These are phyloP conservation scores for Merluccius polli DNA, from an alignment of 2,797 vertebrate species.

Conservation along the genomic window DNA sequence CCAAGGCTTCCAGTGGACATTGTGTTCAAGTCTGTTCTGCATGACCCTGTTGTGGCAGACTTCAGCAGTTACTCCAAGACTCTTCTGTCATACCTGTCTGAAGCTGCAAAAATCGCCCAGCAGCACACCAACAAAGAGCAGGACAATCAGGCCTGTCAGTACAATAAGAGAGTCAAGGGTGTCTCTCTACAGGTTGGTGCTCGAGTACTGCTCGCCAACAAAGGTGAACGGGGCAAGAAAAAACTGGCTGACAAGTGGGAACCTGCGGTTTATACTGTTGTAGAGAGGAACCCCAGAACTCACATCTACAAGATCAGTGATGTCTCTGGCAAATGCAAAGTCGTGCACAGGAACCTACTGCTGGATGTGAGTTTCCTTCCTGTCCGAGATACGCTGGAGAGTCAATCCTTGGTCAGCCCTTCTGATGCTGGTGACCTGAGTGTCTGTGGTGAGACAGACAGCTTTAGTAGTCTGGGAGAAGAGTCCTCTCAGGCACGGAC, in stretches of 20 bases:
- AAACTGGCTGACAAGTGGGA: slow-evolving; percentile 22
- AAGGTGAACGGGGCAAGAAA: slow-evolving; percentile 9
- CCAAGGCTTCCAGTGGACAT: slow-evolving; percentile 14
- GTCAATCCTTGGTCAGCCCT: neutral
- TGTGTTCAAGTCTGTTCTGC: slow-evolving; percentile 11
- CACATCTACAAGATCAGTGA: neutral
- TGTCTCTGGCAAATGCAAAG: neutral
- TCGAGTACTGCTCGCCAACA: slow-evolving; percentile 15
- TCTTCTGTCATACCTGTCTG: slow-evolving; percentile 9
- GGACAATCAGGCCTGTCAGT: slow-evolving; percentile 4
- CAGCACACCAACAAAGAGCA: slow-evolving; percentile 17
- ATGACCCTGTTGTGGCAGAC: slow-evolving; percentile 7
- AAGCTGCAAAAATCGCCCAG: slow-evolving; percentile 18
- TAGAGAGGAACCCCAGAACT: slow-evolving; percentile 9
- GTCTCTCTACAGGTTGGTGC: slow-evolving; percentile 1
- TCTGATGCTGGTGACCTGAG: neutral
- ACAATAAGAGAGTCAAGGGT: slow-evolving; percentile 5
- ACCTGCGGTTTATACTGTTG: neutral
- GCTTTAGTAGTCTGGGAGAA: slow-evolving; percentile 8
- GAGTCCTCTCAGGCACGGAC: slow-evolving; percentile 15
- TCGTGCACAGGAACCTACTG: slow-evolving; percentile 16
- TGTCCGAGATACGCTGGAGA: neutral
- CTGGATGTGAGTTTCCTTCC: slow-evolving; percentile 10
- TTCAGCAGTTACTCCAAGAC: slow-evolving; percentile 4
- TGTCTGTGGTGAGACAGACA: slow-evolving; percentile 1